Base-by-base conservation (phyloP, 2,888 invertebrate species). In the Cheiracanthium punctorium region DNA sequence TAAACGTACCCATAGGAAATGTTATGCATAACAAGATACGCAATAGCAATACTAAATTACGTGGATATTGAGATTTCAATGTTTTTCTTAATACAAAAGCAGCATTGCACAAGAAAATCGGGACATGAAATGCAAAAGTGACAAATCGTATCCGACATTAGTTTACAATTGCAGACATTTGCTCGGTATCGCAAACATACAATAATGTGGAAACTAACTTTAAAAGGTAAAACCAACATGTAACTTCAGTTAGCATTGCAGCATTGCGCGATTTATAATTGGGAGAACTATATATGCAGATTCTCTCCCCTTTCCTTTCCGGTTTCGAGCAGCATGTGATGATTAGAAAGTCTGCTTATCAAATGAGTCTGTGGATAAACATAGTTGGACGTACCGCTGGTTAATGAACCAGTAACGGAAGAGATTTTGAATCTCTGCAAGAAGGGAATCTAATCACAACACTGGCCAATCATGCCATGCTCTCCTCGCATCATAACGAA, bases 371-470 rank as follows among this genome's bases (percentile, higher is more conserved):
- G 67, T 17, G 20, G 58, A 58, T 32, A 43, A 28, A 28, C 71
- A 43, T 29, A 41, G 67, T 28, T 32, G 67, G 80, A 65, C 74
- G 24, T n/a, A 82, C 82, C 75, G 82, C 82, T 70, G 75, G 58
- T 69, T 75, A 82, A 82, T 75, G 82, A 71, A 82, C 65, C 29
- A 43, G 65, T 52, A 73, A 81, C 70, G 70, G 70, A 82, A 82
- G 67, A 67, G 70, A 30, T 37, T 67, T 81, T 69, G 24, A 82
- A 52, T 5, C 41, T 65, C 75, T 37, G 67, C 41, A 30, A 37
- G 52, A 29, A 67, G 8, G 14, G 52, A 81, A 67, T 32, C 17
- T 52, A 48, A 71, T 65, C 72, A 32, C 30, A 73, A 72, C 29
- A 33, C 64, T 64, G 41, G 1, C 41, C 32, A 24, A 52, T 73